Evolutionary conservation across 2,113 vertebrate species (phyloP).

Genomic region (Taxidea taxus): DNA sequence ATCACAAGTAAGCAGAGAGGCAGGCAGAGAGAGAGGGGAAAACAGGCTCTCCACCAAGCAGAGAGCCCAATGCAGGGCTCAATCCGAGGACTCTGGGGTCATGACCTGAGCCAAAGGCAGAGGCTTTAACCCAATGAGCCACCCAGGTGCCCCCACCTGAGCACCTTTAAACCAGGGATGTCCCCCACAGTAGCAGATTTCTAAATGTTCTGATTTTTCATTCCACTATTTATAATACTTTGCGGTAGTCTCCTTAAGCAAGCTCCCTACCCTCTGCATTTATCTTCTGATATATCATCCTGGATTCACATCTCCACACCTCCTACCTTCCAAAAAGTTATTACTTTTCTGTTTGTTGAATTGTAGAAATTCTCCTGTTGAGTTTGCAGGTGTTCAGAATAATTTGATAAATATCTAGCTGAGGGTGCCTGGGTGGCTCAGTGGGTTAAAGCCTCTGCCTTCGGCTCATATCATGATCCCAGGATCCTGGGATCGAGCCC

Average conservation of each 20-base stretch:
- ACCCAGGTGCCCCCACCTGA: neutral
- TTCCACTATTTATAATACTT: neutral
- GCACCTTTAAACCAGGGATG: neutral
- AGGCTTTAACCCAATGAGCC: no score
- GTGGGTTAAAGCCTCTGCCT: no score
- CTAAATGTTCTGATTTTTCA: neutral
- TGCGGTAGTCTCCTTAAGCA: neutral
- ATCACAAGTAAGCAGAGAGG: no score
- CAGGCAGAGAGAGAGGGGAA: no score
- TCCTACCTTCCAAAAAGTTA: neutral
- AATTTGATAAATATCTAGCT: neutral
- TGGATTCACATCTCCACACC: neutral
- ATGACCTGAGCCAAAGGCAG: no score
- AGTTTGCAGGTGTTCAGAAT: neutral
- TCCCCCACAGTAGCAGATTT: neutral
- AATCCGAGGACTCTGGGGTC: no score
- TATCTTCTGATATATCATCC: neutral
- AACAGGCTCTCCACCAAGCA: no score
- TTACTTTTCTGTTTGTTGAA: neutral
- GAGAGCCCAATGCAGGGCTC: no score
- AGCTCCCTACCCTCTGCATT: neutral
- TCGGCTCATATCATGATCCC: no score
- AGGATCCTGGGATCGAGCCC: no score
- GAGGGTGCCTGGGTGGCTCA: no score
- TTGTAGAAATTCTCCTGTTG: neutral